Conservation (phyloP, 2,797 vertebrate genomes). For the Buceros bicornis region DNA sequence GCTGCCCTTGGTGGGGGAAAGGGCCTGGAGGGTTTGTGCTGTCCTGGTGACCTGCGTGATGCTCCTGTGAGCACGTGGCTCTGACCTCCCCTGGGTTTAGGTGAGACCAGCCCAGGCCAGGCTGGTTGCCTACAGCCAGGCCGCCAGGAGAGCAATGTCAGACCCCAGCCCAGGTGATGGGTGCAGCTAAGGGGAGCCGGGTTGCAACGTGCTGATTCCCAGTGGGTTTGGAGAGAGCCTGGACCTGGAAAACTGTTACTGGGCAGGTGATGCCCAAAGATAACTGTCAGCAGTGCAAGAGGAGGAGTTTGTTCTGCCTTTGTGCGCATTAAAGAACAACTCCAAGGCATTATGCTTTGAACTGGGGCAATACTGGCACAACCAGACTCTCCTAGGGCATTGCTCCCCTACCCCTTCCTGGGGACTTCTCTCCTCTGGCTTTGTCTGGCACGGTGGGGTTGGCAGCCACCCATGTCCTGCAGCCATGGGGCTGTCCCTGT, state of each 20-base stretch:
- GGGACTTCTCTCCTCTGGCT: neutral
- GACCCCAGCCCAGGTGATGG: neutral
- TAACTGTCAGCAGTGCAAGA: neutral
- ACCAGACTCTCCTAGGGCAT: neutral
- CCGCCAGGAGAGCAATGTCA: fast-evolving
- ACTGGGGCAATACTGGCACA: neutral
- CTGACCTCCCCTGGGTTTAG: neutral
- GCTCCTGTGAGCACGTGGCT: neutral
- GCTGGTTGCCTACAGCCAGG: neutral
- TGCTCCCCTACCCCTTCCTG: neutral
- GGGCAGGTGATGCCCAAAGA: neutral
- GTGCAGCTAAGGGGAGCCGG: neutral
- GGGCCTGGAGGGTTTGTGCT: neutral
- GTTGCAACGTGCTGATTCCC: neutral
- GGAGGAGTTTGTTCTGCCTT: neutral
- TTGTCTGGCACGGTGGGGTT: neutral
- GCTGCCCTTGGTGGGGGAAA: neutral
- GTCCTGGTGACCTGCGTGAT: fast-evolving
- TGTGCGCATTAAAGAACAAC: neutral
- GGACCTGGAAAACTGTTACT: neutral
- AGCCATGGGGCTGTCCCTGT: neutral
- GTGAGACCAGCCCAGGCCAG: neutral
- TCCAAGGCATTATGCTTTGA: neutral
- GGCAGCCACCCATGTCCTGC: neutral
- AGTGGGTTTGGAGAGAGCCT: neutral